Base-by-base conservation (phyloP, 1,140 invertebrate genomes). In the Pseudomyrmex cubaensis region DNA sequence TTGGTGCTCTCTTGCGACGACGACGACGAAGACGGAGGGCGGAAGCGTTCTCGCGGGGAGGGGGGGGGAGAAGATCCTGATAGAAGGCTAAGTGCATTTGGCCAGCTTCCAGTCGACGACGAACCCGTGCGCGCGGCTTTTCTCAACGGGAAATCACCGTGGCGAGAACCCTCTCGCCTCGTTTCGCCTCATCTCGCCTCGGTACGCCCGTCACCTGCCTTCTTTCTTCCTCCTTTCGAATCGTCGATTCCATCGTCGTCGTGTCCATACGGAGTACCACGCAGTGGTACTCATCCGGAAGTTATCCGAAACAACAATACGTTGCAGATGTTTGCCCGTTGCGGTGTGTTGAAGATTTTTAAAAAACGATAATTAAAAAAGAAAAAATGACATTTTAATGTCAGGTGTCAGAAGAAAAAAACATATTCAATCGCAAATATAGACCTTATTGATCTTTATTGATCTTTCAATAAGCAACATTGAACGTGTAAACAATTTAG, bases 11-110 rank as follows among this genome's bases (percentile, higher is more conserved):
- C 35, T 35, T 7, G 35, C 35, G 35, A 35, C 35, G 35, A 35
- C 35, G 35, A 35, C 35, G 35, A 35, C 35, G 46, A 44, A 44
- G 74, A 76, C 63, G 57, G 61, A 35, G 35, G 73, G 73, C 59
- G 83, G 74, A 25, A 35, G 35, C 44, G 61, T 17, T 83, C 35
- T 35, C 69, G 64, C 22, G 50, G 86, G 48, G 35, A 35, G 75
- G 13, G 25, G 50, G 86, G 48, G 35, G 50, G 75, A 9, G 25
- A 35, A 17, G 76, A 54, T 80, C 75, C 85, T 90, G 92, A 92
- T 93, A 91, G 92, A 93, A 92, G 88, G 89, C 69, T 93, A 92
- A 93, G 92, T 93, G 93, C 90, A 91, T 93, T 93, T 93, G 93
- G 93, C 92, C 74, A 88, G 89, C 69, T 90, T 93, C 92, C 93